Evolutionary conservation across 1,140 invertebrate genomes (phyloP).

Genomic region (Triops longicaudatus): DNA sequence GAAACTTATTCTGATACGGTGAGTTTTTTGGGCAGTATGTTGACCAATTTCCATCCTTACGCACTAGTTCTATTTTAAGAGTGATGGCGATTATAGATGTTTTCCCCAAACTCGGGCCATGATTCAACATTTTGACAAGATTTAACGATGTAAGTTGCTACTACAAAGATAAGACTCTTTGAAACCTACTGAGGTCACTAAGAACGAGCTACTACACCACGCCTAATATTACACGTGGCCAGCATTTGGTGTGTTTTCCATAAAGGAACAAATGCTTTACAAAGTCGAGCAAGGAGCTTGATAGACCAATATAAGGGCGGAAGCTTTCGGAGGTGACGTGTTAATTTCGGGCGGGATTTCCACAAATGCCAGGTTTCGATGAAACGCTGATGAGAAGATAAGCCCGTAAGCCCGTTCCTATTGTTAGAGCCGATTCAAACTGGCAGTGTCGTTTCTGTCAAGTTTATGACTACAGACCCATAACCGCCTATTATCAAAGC

Average conservation of each 20-base stretch:
- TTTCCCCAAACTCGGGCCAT: neutral
- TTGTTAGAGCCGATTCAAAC: neutral
- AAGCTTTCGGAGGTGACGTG: constrained; percentile 4
- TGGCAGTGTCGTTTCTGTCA: neutral
- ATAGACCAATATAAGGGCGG: constrained; percentile 8
- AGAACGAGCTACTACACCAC: constrained; percentile 4
- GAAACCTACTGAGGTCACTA: neutral
- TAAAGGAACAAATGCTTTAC: neutral
- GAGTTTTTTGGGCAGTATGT: too few relatives aligned
- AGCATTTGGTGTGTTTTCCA: neutral
- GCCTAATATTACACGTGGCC: neutral
- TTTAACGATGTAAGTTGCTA: neutral
- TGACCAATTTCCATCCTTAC: too few relatives aligned
- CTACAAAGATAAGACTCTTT: neutral
- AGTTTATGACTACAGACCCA: neutral
- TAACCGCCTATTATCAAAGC: constrained; percentile 1
- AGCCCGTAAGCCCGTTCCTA: neutral
- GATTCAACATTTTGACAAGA: constrained; percentile 7
- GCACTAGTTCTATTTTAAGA: too few relatives aligned
- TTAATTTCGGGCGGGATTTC: constrained; percentile 7
- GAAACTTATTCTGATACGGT: too few relatives aligned
- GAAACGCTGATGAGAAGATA: constrained; percentile 12
- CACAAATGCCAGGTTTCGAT: constrained; percentile 11
- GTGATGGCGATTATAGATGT: neutral
- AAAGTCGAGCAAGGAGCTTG: neutral